These are phyloP conservation scores for Tinea pellionella DNA, from an alignment of 2,888 invertebrate species.

Conservation along the genomic window DNA sequence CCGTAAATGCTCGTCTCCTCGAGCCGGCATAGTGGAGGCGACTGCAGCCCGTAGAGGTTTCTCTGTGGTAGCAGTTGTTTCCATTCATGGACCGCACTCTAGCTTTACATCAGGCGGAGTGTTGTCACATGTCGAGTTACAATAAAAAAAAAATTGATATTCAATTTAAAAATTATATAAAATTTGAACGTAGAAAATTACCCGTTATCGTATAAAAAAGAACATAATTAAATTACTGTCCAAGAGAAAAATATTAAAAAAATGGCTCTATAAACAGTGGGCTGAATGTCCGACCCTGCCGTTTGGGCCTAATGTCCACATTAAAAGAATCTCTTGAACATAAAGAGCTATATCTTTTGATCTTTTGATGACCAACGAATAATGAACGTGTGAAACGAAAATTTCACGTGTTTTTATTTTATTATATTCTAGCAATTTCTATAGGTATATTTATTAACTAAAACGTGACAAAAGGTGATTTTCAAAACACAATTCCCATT, in stretches of 20 bases:
- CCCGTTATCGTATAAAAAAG: slow-evolving; percentile 16
- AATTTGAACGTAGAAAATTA: background rate
- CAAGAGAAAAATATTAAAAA: slow-evolving; percentile 21
- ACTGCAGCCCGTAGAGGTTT: too few relatives aligned
- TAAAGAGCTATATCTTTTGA: slow-evolving; percentile 20
- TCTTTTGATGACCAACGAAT: slow-evolving; percentile 20
- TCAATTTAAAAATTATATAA: background rate
- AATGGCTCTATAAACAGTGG: slow-evolving; percentile 17
- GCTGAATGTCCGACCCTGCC: slow-evolving; percentile 4
- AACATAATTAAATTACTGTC: slow-evolving; percentile 21
- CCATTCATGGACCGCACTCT: too few relatives aligned
- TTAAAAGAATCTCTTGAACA: slow-evolving; percentile 21
- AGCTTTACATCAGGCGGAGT: too few relatives aligned
- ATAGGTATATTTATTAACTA: too few relatives aligned
- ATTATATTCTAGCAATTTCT: too few relatives aligned
- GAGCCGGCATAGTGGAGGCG: too few relatives aligned
- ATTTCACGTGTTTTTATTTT: slow-evolving; percentile 25
- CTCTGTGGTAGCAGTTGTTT: too few relatives aligned
- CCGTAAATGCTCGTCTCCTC: too few relatives aligned
- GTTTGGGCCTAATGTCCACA: slow-evolving; percentile 20
- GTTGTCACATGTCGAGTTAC: too few relatives aligned
- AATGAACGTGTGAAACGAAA: slow-evolving; percentile 27
- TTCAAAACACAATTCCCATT: too few relatives aligned
- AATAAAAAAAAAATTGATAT: too few relatives aligned
- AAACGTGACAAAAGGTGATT: too few relatives aligned